A percentile compares a stretch with the other conserved stretches of the same genome.
phyloP scores from a whole-genome alignment of 2,888 invertebrate species.

The Aporophyla lueneburgensis region DNA sequence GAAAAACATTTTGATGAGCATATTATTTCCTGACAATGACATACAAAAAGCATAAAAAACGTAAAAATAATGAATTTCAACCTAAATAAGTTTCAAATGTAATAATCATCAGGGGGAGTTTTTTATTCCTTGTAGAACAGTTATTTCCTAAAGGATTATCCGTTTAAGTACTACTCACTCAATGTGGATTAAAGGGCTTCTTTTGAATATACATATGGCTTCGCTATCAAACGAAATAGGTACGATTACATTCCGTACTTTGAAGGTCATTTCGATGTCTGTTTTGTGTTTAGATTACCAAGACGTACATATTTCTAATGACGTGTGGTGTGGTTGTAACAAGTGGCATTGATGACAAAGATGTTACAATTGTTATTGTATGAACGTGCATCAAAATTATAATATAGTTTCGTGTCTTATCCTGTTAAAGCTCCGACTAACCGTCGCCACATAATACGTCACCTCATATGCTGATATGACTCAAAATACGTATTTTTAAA shows the following conservation, averaged over 20 bases:
- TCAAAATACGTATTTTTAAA: background rate
- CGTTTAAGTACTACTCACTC: background rate
- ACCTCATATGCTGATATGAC: background rate
- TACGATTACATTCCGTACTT: background rate
- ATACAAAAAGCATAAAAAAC: background rate
- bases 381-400: background rate
- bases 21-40: background rate
- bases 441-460: background rate
- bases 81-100: no score
- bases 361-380: background rate
- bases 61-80: background rate
- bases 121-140: background rate
- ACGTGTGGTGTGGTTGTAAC: background rate
- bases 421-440: background rate
- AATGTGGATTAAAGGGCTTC: constrained; percentile 1
- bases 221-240: background rate
- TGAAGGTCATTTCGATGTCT: constrained; percentile 12
- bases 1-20: background rate
- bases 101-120: no score
- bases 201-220: constrained; percentile 3
- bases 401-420: background rate
- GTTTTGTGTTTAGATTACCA: background rate
- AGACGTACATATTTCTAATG: constrained; percentile 16
- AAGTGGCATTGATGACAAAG: background rate
- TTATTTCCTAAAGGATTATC: background rate